Evolutionary conservation across 2,797 vertebrate genomes (phyloP).

Genomic region (Dipus sagitta): DNA sequence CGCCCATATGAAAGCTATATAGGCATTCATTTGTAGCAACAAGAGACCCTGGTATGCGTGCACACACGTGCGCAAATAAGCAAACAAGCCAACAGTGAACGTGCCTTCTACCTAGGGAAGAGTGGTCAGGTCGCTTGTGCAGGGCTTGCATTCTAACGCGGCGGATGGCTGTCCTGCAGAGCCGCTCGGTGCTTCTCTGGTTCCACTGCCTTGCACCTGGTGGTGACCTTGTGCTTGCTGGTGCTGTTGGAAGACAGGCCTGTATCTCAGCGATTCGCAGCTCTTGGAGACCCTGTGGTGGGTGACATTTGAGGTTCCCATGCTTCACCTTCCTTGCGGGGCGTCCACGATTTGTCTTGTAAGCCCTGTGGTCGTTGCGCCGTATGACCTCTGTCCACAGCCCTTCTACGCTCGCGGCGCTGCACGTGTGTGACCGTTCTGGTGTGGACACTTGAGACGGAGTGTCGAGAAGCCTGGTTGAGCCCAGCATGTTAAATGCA

Average conservation of each 20-base stretch:
- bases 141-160: background rate
- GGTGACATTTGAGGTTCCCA: constrained; percentile 68
- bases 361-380: constrained; percentile 54
- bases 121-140: background rate
- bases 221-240: background rate
- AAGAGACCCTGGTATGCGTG: no score
- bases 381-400: background rate
- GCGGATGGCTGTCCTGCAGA: constrained; percentile 69
- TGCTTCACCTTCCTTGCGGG: constrained; percentile 67
- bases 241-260: constrained; percentile 38
- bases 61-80: no score
- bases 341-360: constrained; percentile 48
- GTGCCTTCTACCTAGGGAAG: background rate
- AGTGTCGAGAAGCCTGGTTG: background rate
- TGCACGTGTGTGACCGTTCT: background rate
- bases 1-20: no score
- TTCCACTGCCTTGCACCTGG: constrained; percentile 62
- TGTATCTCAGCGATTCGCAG: background rate
- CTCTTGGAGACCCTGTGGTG: constrained; percentile 14
- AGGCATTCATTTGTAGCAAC: no score
- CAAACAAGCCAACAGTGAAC: background rate
- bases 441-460: background rate
- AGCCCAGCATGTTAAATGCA: background rate
- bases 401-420: background rate
- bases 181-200: constrained; percentile 63